A percentile compares a stretch with the other conserved stretches of the same genome.
Conservation (phyloP, 1,140 invertebrate genomes). For the Drosophila sturtevanti region DNA sequence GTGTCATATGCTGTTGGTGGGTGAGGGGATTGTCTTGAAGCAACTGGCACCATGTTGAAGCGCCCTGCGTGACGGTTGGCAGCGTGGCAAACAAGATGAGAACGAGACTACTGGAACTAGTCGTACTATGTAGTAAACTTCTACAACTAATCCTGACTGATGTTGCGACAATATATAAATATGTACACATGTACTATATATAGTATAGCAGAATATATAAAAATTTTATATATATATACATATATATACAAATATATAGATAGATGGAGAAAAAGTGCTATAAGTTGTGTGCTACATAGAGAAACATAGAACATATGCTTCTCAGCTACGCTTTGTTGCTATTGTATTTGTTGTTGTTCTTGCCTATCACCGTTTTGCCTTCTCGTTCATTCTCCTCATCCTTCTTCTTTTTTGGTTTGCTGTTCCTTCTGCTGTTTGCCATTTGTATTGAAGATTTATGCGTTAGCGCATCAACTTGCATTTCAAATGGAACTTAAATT, state of each 20-base stretch:
- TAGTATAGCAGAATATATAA: too few relatives aligned
- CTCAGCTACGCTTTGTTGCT: slow-evolving; percentile 72
- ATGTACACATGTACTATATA: slow-evolving; percentile 3
- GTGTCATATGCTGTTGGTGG: background rate
- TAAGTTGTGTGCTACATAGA: background rate
- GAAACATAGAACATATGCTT: slow-evolving; percentile 73
- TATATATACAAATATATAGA: slow-evolving; percentile 18
- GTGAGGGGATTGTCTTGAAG: slow-evolving; percentile 10
- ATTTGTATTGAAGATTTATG: slow-evolving; percentile 73
- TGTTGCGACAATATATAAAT: slow-evolving; percentile 73
- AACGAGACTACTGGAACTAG: slow-evolving; percentile 41
- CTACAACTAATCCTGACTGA: slow-evolving; percentile 79
- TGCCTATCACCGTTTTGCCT: slow-evolving; percentile 11
- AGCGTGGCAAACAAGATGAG: slow-evolving; percentile 76
- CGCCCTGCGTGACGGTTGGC: slow-evolving; percentile 74
- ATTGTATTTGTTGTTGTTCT: background rate
- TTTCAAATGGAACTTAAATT: slow-evolving; percentile 67
- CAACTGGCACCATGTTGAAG: slow-evolving; percentile 68
- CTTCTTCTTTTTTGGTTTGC: slow-evolving; percentile 7
- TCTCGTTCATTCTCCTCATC: too few relatives aligned
- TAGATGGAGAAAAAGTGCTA: slow-evolving; percentile 42
- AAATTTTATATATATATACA: slow-evolving; percentile 23
- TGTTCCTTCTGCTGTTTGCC: slow-evolving; percentile 51
- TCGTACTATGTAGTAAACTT: slow-evolving; percentile 63
- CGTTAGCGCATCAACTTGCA: slow-evolving; percentile 73